These are phyloP conservation scores for Megaceryle maxima DNA, from an alignment of 2,113 vertebrate genomes.

Conservation along the genomic window DNA sequence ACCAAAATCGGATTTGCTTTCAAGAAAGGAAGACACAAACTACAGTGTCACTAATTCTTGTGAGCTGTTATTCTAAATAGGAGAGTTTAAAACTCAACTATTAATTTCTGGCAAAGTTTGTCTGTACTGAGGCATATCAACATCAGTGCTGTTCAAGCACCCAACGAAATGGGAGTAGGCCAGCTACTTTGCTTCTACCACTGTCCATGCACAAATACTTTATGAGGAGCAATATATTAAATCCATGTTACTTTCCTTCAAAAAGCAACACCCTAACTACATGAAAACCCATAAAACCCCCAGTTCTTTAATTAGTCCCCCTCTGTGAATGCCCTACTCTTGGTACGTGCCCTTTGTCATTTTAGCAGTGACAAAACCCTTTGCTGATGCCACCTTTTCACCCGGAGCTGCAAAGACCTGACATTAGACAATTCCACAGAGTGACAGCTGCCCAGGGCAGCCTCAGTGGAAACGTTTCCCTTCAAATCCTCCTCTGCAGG, in stretches of 20 bases:
- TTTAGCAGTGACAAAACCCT: background rate
- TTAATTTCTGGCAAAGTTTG: background rate
- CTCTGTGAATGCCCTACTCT: background rate
- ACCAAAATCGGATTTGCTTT: background rate
- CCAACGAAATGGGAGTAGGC: background rate
- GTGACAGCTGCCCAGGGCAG: background rate
- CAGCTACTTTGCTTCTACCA: background rate
- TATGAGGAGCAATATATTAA: background rate
- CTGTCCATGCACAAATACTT: background rate
- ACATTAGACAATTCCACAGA: accelerated
- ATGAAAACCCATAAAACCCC: accelerated
- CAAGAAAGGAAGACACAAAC: background rate
- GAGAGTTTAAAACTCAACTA: background rate
- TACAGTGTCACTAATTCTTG: background rate
- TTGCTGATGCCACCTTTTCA: background rate
- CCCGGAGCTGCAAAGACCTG: accelerated
- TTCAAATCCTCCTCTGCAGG: background rate
- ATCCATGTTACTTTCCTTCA: background rate
- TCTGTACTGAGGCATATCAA: background rate
- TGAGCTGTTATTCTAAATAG: background rate
- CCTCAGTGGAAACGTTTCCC: background rate
- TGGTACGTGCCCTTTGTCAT: background rate
- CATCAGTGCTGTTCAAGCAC: background rate
- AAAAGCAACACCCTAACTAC: background rate
- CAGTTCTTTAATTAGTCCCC: background rate